These are phyloP conservation scores for Lydus trimaculatus DNA, from an alignment of 2,888 invertebrate genomes.

Conservation along the genomic window DNA sequence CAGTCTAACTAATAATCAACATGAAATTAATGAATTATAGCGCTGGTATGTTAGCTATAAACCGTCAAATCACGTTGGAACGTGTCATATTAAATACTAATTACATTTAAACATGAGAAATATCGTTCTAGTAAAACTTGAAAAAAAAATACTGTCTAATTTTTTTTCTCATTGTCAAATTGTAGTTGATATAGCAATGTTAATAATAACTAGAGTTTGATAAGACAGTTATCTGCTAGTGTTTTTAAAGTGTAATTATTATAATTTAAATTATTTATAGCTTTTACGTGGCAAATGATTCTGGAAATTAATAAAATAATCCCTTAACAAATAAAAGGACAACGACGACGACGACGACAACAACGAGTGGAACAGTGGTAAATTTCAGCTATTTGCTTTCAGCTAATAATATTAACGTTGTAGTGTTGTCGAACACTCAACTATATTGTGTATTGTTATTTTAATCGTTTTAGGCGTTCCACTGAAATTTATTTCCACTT, in stretches of 20 bases:
- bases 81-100: conserved; percentile 8
- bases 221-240: not conserved
- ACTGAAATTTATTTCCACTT: not conserved
- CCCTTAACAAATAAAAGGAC: not conserved
- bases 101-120: conserved; percentile 1
- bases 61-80: conserved; percentile 5
- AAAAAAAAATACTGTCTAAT: not conserved
- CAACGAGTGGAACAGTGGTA: not conserved
- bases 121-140: not conserved
- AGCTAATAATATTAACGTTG: not conserved
- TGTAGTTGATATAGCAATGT: not conserved
- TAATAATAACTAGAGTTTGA: not conserved
- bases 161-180: not conserved
- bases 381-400: conserved; percentile 6
- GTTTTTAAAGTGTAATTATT: not conserved
- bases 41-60: conserved; percentile 5
- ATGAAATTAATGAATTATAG: conserved; percentile 8
- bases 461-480: not conserved
- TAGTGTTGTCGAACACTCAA: conserved; percentile 4
- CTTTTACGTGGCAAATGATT: not conserved
- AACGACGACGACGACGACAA: not conserved
- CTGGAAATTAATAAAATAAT: not conserved
- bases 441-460: not conserved
- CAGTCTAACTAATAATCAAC: conserved; percentile 6
- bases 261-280: not conserved